phyloP scores from a whole-genome alignment of 2,797 vertebrate species.

The Distichodus sexfasciatus region DNA sequence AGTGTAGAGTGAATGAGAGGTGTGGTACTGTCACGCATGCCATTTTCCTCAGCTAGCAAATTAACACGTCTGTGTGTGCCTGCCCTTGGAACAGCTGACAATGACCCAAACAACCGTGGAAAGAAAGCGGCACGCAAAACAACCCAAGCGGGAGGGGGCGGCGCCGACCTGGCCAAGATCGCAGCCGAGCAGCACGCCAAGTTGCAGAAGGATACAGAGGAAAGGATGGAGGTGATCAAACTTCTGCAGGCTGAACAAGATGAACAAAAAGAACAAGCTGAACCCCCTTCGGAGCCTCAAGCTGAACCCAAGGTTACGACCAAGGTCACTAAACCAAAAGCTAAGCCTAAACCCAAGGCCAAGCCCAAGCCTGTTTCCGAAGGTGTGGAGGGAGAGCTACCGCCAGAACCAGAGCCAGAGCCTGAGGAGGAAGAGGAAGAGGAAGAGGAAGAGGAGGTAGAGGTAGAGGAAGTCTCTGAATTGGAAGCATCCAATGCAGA shows the following conservation, averaged over 20 bases:
- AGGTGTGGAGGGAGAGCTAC: no score
- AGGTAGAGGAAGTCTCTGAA: constrained; percentile 4
- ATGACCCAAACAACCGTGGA: constrained; percentile 55
- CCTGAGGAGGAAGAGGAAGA: neutral
- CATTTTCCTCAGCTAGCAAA: constrained; percentile 20
- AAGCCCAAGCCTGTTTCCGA: constrained; percentile 8
- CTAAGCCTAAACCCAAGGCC: neutral
- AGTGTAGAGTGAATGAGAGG: neutral
- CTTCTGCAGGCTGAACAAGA: constrained; percentile 48
- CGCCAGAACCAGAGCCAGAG: neutral
- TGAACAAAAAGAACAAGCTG: neutral
- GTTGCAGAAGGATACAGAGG: constrained; percentile 61
- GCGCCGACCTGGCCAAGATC: constrained; percentile 60
- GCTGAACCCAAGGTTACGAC: neutral
- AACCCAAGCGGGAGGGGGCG: constrained; percentile 69
- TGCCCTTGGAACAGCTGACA: constrained; percentile 61
- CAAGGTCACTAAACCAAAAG: constrained; percentile 9
- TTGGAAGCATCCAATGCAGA: constrained; percentile 2
- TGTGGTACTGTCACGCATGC: neutral
- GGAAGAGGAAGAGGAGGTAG: constrained; percentile 1
- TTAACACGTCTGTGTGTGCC: constrained; percentile 36
- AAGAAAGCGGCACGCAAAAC: constrained; percentile 76
- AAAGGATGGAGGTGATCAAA: constrained; percentile 52
- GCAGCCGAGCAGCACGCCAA: constrained; percentile 69
- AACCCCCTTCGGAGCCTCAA: constrained; percentile 11